phyloP scores from a whole-genome alignment of 2,888 invertebrate genomes.

The Heliconius hortense region DNA sequence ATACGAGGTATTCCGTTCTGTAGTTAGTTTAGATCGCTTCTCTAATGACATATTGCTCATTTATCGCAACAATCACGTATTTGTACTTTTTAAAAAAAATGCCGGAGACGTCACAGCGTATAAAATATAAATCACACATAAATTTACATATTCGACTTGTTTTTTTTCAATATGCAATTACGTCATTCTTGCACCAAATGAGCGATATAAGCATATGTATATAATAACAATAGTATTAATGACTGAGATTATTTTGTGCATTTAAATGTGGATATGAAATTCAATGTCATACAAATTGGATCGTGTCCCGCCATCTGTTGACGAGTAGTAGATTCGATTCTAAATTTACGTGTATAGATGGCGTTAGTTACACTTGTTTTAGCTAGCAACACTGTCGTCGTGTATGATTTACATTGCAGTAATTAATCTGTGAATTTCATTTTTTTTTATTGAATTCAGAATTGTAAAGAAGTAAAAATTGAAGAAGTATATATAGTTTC shows the following conservation, averaged over 20 bases:
- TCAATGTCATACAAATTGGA: conserved; percentile 34
- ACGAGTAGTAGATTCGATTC: conserved; percentile 46
- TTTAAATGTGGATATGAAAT: conserved; percentile 57
- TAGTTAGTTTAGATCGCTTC: conserved; percentile 69
- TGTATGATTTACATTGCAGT: neutral
- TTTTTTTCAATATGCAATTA: neutral
- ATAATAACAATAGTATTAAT: conserved; percentile 71
- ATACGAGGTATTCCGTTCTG: conserved; percentile 80
- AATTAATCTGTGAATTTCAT: neutral
- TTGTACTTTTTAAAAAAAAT: neutral
- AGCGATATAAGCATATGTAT: conserved; percentile 47
- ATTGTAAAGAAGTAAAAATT: neutral
- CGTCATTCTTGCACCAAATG: neutral
- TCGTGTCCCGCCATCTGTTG: conserved; percentile 57
- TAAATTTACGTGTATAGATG: conserved; percentile 41
- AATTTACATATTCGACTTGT: too few relatives aligned
- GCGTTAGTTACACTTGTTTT: conserved; percentile 33
- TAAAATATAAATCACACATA: too few relatives aligned
- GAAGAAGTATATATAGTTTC: neutral
- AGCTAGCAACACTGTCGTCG: conserved; percentile 39
- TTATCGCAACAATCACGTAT: neutral
- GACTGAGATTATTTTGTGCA: conserved; percentile 78
- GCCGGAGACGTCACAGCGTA: neutral
- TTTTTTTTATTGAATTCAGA: neutral
- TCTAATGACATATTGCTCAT: conserved; percentile 53